A percentile compares a stretch with the other conserved stretches of the same genome.
These are phyloP conservation scores for Altica lythri DNA, from an alignment of 2,888 invertebrate genomes.

Conservation along the genomic window DNA sequence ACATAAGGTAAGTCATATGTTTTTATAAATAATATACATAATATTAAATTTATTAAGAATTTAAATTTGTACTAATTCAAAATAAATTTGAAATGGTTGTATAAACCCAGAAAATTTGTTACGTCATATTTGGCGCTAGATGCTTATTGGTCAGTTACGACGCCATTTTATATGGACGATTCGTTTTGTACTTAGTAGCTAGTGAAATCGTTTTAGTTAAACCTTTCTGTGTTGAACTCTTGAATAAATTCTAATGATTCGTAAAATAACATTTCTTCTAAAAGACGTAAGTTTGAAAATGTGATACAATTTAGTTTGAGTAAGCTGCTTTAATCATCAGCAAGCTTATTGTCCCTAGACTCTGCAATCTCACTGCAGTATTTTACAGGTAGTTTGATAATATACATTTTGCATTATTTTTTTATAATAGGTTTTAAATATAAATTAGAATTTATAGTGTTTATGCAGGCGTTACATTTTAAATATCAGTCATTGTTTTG, in stretches of 20 bases:
- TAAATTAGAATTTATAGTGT: background rate
- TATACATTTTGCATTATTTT: slow-evolving; percentile 28
- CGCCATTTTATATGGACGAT: slow-evolving; percentile 38
- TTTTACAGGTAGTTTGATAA: slow-evolving; percentile 38
- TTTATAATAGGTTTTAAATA: background rate
- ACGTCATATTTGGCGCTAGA: slow-evolving; percentile 40
- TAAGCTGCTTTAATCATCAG: slow-evolving; percentile 26
- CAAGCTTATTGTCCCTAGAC: slow-evolving; percentile 35
- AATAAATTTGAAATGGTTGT: no score
- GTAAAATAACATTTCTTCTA: slow-evolving; percentile 41
- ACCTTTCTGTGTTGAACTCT: slow-evolving; percentile 51
- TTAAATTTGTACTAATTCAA: no score
- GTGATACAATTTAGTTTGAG: slow-evolving; percentile 21
- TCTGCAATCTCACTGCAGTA: slow-evolving; percentile 49
- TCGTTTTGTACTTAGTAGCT: slow-evolving; percentile 46
- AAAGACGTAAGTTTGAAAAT: slow-evolving; percentile 46
- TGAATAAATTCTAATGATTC: slow-evolving; percentile 48
- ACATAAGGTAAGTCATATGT: slow-evolving; percentile 36
- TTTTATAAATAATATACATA: no score
- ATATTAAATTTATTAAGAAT: no score
- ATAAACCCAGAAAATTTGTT: slow-evolving; percentile 36
- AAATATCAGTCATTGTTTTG: slow-evolving; percentile 1
- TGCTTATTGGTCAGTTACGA: slow-evolving; percentile 29
- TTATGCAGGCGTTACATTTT: background rate
- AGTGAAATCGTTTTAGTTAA: slow-evolving; percentile 53